A percentile compares a stretch with the other conserved stretches of the same genome.
phyloP scores from a whole-genome alignment of 64 coral and sea anemone genomes.

The Astreopora myriophthalma region DNA sequence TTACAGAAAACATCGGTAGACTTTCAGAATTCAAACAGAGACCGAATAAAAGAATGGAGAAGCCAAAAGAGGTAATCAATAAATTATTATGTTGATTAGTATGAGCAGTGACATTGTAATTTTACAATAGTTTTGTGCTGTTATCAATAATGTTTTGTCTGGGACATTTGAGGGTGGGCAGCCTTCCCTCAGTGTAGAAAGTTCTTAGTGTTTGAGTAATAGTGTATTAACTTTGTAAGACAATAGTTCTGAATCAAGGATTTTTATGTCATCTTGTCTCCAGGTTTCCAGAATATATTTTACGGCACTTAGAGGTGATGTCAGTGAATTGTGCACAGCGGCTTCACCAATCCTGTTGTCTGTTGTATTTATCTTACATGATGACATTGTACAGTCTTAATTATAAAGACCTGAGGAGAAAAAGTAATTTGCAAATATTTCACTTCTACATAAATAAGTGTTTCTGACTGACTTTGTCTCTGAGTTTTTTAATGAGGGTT shows the following conservation, averaged over 20 bases:
- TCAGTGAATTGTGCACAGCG: constrained; percentile 42
- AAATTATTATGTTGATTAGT: background rate
- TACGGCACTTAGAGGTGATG: constrained; percentile 72
- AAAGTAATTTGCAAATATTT: constrained; percentile 53
- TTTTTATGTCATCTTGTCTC: background rate
- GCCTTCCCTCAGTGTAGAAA: no score
- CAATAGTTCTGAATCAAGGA: no score
- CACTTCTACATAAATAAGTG: no score
- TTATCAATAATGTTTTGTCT: no score
- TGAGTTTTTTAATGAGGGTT: no score
- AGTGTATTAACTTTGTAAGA: no score
- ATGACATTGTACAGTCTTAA: constrained; percentile 58
- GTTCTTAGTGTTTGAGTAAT: no score
- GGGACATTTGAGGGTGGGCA: no score
- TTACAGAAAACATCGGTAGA: constrained; percentile 27
- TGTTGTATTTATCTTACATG: constrained; percentile 89
- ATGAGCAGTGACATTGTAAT: background rate
- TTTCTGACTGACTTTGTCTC: no score
- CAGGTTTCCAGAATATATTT: constrained; percentile 88
- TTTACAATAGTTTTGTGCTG: background rate
- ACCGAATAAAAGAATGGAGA: constrained; percentile 75
- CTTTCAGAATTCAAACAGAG: constrained; percentile 51
- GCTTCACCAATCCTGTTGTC: constrained; percentile 70
- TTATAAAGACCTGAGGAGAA: constrained; percentile 49
- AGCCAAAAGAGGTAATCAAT: constrained; percentile 26